phyloP scores from a whole-genome alignment of 2,113 vertebrate genomes.

The Myotis yumanensis region DNA sequence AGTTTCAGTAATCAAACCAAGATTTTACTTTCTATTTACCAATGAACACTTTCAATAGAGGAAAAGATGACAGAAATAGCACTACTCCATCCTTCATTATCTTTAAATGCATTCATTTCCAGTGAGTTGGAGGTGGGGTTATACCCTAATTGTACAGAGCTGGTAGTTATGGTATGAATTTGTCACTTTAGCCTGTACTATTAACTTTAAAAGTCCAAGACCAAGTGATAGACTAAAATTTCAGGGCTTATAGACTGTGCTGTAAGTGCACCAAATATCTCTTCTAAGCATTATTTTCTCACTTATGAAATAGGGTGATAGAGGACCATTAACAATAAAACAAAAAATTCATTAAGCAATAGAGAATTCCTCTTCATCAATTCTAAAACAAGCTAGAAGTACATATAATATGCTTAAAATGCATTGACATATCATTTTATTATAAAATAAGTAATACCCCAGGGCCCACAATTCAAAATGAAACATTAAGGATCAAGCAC shows the following conservation, averaged over 20 bases:
- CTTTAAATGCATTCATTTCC: not conserved
- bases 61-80: not conserved
- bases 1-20: not conserved
- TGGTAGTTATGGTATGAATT: not conserved
- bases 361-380: not conserved
- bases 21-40: not conserved
- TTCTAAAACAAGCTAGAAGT: not conserved
- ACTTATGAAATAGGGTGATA: not conserved
- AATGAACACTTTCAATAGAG: not conserved
- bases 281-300: not conserved
- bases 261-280: not conserved
- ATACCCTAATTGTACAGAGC: not conserved
- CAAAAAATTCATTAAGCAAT: not conserved
- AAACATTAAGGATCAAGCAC: not conserved
- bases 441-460: not conserved
- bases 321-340: not conserved
- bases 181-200: not conserved
- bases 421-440: not conserved
- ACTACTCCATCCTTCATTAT: not conserved
- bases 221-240: not conserved
- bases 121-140: not conserved
- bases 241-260: not conserved
- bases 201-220: not conserved
- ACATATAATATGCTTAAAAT: not conserved
- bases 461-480: not conserved